Conservation (phyloP, 1,140 invertebrate genomes). For the Euborellia annulipes region DNA sequence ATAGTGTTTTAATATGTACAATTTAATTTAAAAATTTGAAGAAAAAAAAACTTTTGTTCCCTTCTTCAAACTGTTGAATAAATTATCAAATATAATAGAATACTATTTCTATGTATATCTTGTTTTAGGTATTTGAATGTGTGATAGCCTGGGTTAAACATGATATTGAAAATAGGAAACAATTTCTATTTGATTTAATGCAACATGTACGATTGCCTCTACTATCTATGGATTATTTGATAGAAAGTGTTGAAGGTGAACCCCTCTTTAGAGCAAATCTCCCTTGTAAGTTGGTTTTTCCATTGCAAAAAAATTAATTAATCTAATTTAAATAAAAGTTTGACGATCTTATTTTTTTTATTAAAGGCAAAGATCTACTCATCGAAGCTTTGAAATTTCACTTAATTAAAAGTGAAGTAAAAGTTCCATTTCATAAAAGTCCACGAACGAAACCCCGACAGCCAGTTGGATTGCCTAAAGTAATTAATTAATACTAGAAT, state of each 20-base stretch:
- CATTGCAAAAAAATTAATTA: not conserved
- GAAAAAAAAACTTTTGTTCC: too few relatives aligned
- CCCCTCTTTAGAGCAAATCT: slow-evolving; percentile 69
- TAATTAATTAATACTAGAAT: slow-evolving; percentile 22
- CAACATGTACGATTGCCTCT: slow-evolving; percentile 84
- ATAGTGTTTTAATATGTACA: too few relatives aligned
- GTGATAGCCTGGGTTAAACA: slow-evolving; percentile 74
- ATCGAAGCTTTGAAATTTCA: slow-evolving; percentile 96
- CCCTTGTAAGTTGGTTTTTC: slow-evolving; percentile 37
- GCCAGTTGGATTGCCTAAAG: slow-evolving; percentile 74
- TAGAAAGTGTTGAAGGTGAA: slow-evolving; percentile 79
- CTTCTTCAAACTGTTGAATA: too few relatives aligned
- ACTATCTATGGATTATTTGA: slow-evolving; percentile 73
- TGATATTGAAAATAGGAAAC: slow-evolving; percentile 48
- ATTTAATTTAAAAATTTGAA: too few relatives aligned
- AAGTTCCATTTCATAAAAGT: slow-evolving; percentile 57
- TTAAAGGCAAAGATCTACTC: slow-evolving; percentile 66
- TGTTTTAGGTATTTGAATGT: slow-evolving; percentile 61
- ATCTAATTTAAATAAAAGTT: too few relatives aligned
- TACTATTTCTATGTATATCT: too few relatives aligned
- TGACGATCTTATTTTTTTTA: slow-evolving; percentile 5
- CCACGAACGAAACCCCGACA: slow-evolving; percentile 71
- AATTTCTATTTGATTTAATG: slow-evolving; percentile 63
- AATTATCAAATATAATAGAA: too few relatives aligned
- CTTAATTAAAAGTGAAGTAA: slow-evolving; percentile 75